These are phyloP conservation scores for Typhlomys cinereus DNA, from an alignment of 2,113 vertebrate genomes.

Conservation along the genomic window DNA sequence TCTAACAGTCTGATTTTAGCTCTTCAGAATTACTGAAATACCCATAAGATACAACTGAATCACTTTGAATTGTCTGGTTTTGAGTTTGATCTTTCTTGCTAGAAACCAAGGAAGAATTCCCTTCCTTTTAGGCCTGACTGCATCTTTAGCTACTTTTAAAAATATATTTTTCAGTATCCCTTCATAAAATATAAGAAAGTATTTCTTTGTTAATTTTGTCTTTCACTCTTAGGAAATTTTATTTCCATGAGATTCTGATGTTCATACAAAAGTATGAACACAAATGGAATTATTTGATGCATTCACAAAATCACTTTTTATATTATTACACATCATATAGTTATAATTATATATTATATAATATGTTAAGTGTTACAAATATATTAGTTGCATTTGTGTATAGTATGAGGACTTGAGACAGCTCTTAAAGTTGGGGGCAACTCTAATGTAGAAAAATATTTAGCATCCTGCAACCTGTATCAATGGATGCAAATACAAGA, in stretches of 20 bases:
- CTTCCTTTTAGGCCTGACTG: background rate
- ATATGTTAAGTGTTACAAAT: too few relatives aligned
- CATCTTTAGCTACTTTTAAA: background rate
- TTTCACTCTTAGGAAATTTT: background rate
- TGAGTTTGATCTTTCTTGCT: background rate
- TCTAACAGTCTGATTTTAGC: background rate
- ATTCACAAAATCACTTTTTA: conserved; percentile 26
- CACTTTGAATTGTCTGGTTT: background rate
- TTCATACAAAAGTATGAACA: conserved; percentile 22
- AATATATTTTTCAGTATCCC: background rate
- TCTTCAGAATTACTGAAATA: background rate
- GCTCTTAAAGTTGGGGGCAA: too few relatives aligned
- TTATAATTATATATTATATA: too few relatives aligned
- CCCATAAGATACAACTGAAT: background rate
- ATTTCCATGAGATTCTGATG: background rate
- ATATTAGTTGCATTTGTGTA: too few relatives aligned
- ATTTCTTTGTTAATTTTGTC: background rate
- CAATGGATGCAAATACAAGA: background rate
- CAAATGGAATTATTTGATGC: background rate
- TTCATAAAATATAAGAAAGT: background rate
- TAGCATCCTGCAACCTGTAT: background rate
- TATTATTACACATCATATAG: background rate
- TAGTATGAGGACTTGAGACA: too few relatives aligned
- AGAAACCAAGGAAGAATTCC: background rate
- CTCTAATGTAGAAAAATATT: background rate